Base-by-base conservation (phyloP, 2,113 vertebrate genomes). In the Channa maculata region DNA sequence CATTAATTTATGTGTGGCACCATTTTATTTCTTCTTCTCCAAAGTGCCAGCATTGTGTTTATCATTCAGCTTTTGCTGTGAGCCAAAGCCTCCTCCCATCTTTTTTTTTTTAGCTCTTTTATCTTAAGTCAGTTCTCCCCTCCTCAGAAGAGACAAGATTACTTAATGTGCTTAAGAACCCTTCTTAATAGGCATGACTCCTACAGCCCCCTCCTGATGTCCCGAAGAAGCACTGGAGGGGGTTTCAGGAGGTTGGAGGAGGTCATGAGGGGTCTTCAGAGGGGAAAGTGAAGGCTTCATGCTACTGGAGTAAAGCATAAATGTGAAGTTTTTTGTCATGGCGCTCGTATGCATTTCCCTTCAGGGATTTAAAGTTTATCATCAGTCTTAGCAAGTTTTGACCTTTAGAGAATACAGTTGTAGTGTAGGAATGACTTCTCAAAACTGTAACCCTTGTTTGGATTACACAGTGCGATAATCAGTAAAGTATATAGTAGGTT, bases 121-220 rank as follows among this genome's bases (percentile, higher is more conserved):
- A 97, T 96, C 95, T 85, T 91, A 89, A 94, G 94, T 95, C 94
- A 94, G 93, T 93, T 94, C 94, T 94, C 94, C 92, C 92, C 93
- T 93, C 93, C 93, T 95, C 92, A 92, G 95, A 93, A 93, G 90
- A 94, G 95, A 96, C 91, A 4, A 94, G 95, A 95, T 95, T 93
- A 84, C 93, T 84, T 92, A 93, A 95, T 95, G 95, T 92, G 94
- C 95, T 95, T 96, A 95, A 96, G 95, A 97, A 91, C 92, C 93
- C 87, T 65, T 63, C 92, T 90, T 97, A 98, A 98, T 93, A 96
- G 95, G 95, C 96, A 86, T 98, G 95, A 98, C 96, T 97, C 95
- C 96, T 96, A 91, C 92, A 94, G 48, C 79, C 89, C 82, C 79
- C 79, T 69, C 75, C 87, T 77, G 68, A 88, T 74, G 84, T 93